Base-by-base conservation (phyloP, 1,140 invertebrate genomes). In the Aethina tumida region DNA sequence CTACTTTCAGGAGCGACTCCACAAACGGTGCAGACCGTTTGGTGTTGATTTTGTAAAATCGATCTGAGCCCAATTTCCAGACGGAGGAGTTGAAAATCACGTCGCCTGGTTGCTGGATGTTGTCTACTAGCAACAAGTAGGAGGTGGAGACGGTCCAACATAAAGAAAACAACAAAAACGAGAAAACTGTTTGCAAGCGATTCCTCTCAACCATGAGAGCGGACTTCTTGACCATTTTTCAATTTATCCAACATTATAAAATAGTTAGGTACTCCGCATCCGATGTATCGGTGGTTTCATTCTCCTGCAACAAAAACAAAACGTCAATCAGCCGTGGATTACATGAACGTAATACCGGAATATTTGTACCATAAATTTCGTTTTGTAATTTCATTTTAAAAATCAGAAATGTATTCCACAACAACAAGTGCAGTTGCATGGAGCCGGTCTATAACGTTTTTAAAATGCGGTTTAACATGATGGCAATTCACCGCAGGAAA, bases 21-120 rank as follows among this genome's bases (percentile, higher is more conserved):
- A 88, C 84, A 62, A 87, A 87, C 59, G 78, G 76, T 2, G 83
- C 82, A 15, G 82, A 88, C 42, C 82, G 70, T 45, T 87, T 77
- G 9, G 69, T 64, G 49, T 87, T 85, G 22, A 86, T 77, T 50
- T 76, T 70, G 64, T 88, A 87, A 39, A 72, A 70, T 20, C 81
- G 62, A 48, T 80, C 75, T 7, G 79, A 77, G 37, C 79, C 79
- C 9, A 84, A 64, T 40, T 79, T 74, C 31, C 81, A 81, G n/a
- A 86, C 77, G 3, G 80, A 81, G 5, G 82, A 78, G 63, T 88
- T 81, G 61, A 88, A 83, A 25, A 87, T 71, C n/a, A 76, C 59
- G 21, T 75, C 68, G 5, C 81, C 82, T 0, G 79, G 68, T 2
- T 70, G 69, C 28, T 75, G 66, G 26, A 73, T 67, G 59, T 84